Evolutionary conservation across 1,140 invertebrate genomes (phyloP).

Genomic region (Epicauta chinensis): DNA sequence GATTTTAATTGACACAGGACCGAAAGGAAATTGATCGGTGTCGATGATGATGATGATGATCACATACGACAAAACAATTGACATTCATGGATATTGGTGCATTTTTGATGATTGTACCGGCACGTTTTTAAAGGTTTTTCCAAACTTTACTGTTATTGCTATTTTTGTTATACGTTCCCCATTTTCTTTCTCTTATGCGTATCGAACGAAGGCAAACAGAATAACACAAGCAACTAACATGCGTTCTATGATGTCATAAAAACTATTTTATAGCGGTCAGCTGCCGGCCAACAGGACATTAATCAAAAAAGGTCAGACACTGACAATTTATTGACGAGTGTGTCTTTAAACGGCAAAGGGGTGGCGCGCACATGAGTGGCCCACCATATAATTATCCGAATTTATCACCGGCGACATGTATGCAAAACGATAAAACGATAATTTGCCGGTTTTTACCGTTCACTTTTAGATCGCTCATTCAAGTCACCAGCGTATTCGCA

Average conservation of each 20-base stretch:
- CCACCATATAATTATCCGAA: no score
- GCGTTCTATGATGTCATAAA: slow-evolving; percentile 24
- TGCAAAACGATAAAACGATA: no score
- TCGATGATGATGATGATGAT: neutral
- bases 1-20: slow-evolving; percentile 31
- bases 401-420: no score
- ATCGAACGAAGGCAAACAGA: neutral
- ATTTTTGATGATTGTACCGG: no score
- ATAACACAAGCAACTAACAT: slow-evolving; percentile 24
- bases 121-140: no score
- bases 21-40: slow-evolving; percentile 18
- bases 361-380: neutral
- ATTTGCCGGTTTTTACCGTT: no score
- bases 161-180: no score
- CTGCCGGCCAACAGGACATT: slow-evolving; percentile 24
- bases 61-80: neutral
- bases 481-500: no score
- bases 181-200: no score
- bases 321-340: slow-evolving; percentile 28
- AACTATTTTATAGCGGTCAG: slow-evolving; percentile 28
- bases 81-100: neutral
- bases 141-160: no score
- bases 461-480: no score
- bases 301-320: slow-evolving; percentile 27
- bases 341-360: slow-evolving; percentile 9